phyloP scores from a whole-genome alignment of 2,797 vertebrate genomes.

The Paguma larvata region DNA sequence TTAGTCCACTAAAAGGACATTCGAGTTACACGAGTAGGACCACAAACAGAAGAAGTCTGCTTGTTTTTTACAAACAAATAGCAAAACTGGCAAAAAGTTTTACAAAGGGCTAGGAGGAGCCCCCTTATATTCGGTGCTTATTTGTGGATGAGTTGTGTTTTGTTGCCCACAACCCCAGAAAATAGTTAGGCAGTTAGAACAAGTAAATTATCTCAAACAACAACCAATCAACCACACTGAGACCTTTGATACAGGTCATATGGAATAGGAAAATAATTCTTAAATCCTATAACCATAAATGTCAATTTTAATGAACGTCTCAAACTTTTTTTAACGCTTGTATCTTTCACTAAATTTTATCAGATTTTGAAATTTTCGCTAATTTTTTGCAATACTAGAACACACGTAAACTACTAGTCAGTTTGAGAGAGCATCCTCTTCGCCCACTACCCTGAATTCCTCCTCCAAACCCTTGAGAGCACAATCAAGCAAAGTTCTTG shows the following conservation, averaged over 20 bases:
- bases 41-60: slow-evolving; percentile 23
- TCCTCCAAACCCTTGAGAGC: slow-evolving; percentile 18
- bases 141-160: not conserved
- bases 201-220: not conserved
- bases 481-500: slow-evolving; percentile 21
- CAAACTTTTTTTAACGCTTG: not conserved
- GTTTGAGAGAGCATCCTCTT: slow-evolving; percentile 4
- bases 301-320: not conserved
- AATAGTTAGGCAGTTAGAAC: slow-evolving; percentile 39
- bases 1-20: slow-evolving; percentile 58
- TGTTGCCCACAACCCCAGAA: not conserved
- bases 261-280: not conserved
- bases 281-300: not conserved
- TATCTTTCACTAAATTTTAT: slow-evolving; percentile 25
- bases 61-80: not conserved
- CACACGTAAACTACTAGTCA: not conserved
- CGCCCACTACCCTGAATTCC: slow-evolving; percentile 14
- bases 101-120: not conserved
- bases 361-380: not conserved
- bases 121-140: not conserved
- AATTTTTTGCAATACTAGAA: not conserved
- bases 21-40: not conserved
- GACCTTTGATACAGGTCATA: not conserved
- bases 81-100: slow-evolving; percentile 44
- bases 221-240: not conserved